These are phyloP conservation scores for Chrysogorgia sp. DNA, from an alignment of 92 coral and sea anemone genomes.

Conservation along the genomic window DNA sequence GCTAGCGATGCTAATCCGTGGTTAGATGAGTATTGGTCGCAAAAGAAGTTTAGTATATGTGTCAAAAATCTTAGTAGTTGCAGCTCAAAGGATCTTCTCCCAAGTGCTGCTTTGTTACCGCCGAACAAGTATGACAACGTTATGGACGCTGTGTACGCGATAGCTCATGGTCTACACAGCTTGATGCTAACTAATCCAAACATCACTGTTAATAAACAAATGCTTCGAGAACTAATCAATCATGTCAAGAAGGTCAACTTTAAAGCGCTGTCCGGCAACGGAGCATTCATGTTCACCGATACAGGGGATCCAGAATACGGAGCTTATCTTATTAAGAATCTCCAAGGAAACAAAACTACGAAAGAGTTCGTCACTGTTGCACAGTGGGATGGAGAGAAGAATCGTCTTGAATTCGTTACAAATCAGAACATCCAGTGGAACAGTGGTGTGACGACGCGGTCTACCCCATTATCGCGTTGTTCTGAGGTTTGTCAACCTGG, in stretches of 20 bases:
- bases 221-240: slow-evolving; percentile 61
- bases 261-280: slow-evolving; percentile 71
- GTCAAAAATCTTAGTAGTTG: background rate
- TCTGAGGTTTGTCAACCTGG: slow-evolving; percentile 82
- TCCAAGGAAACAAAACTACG: slow-evolving; percentile 57
- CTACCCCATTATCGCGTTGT: slow-evolving; percentile 72
- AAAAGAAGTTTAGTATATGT: background rate
- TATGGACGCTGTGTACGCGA: slow-evolving; percentile 93
- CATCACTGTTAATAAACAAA: slow-evolving; percentile 30
- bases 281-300: slow-evolving; percentile 66
- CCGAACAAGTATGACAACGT: slow-evolving; percentile 94
- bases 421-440: slow-evolving; percentile 70
- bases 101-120: slow-evolving; percentile 71
- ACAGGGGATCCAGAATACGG: slow-evolving; percentile 84
- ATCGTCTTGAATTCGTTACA: slow-evolving; percentile 47
- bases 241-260: slow-evolving; percentile 74
- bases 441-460: slow-evolving; percentile 49
- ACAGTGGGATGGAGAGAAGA: slow-evolving; percentile 75
- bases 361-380: slow-evolving; percentile 79
- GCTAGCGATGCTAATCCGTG: slow-evolving; percentile 71
- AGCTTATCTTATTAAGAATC: slow-evolving; percentile 80
- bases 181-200: slow-evolving; percentile 61
- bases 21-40: slow-evolving; percentile 83
- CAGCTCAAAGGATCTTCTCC: slow-evolving; percentile 53
- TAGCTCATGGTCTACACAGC: slow-evolving; percentile 66